phyloP scores from a whole-genome alignment of 2,888 invertebrate genomes.

The Callimorpha dominula region DNA sequence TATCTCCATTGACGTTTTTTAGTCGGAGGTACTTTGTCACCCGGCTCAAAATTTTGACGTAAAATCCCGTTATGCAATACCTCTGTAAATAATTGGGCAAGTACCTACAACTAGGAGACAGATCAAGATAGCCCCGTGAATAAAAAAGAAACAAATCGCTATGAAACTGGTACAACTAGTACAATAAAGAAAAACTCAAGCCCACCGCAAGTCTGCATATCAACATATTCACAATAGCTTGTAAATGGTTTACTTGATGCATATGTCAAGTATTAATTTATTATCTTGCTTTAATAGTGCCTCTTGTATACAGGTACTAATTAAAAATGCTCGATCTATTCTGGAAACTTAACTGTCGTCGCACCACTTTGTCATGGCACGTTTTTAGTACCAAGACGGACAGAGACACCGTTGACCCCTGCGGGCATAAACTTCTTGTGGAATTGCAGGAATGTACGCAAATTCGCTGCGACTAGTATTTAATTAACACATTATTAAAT shows the following conservation, averaged over 20 bases:
- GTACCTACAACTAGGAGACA: background rate
- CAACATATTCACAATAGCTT: conserved; percentile 39
- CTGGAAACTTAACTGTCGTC: conserved; percentile 33
- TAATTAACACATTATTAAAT: background rate
- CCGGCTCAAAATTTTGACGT: background rate
- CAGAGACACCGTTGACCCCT: conserved; percentile 42
- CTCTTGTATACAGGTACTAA: conserved; percentile 41
- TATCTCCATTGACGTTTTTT: too few relatives aligned
- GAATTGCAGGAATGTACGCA: conserved; percentile 35
- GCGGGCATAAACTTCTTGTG: conserved; percentile 29
- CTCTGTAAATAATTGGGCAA: background rate
- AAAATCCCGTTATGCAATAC: background rate
- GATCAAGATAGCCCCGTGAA: conserved; percentile 4
- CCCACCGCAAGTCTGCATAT: conserved; percentile 22
- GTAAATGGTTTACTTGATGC: conserved; percentile 62
- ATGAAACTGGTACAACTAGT: conserved; percentile 18
- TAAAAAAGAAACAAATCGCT: conserved; percentile 10
- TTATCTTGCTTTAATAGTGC: conserved; percentile 58
- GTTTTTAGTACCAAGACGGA: conserved; percentile 38
- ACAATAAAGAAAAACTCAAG: conserved; percentile 8
- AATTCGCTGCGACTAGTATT: conserved; percentile 3
- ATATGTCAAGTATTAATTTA: conserved; percentile 66
- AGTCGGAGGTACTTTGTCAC: too few relatives aligned
- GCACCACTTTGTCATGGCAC: conserved; percentile 35
- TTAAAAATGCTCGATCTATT: conserved; percentile 51